Conservation (phyloP, 2,113 vertebrate species). For the Taxidea taxus region DNA sequence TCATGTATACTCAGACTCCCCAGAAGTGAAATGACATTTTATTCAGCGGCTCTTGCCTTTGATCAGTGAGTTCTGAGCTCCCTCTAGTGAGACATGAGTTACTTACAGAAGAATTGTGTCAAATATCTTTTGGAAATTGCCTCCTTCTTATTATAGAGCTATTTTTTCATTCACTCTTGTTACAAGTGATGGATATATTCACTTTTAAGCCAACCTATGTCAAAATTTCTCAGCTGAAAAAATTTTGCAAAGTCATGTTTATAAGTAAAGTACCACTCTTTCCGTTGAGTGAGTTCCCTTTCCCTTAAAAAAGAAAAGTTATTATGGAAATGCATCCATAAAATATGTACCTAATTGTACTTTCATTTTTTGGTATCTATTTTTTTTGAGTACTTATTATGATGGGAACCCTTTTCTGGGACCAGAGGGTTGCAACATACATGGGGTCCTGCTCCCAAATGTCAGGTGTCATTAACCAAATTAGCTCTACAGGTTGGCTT, state of each 20-base stretch:
- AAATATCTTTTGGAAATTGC: neutral
- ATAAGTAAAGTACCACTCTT: neutral
- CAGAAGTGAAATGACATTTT: neutral
- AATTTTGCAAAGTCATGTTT: neutral
- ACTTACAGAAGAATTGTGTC: neutral
- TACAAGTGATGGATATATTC: neutral
- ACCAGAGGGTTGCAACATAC: neutral
- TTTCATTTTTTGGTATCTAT: neutral
- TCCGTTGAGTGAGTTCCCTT: neutral
- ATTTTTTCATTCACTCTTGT: neutral
- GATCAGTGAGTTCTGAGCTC: slow-evolving; percentile 41
- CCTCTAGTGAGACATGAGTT: slow-evolving; percentile 52
- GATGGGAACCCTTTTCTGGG: neutral
- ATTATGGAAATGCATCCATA: neutral
- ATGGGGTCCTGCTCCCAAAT: neutral
- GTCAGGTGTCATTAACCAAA: neutral
- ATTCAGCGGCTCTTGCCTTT: neutral
- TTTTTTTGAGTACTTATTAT: neutral
- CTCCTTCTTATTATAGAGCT: neutral
- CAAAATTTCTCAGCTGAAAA: neutral
- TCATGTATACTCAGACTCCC: neutral
- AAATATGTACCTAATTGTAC: neutral
- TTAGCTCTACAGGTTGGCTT: neutral
- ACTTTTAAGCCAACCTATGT: neutral
- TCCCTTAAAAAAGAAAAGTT: neutral